Evolutionary conservation across 1,140 invertebrate genomes (phyloP), one percentile per base, ranked within the genome.

Genomic region (Drosophila sp.): DNA sequence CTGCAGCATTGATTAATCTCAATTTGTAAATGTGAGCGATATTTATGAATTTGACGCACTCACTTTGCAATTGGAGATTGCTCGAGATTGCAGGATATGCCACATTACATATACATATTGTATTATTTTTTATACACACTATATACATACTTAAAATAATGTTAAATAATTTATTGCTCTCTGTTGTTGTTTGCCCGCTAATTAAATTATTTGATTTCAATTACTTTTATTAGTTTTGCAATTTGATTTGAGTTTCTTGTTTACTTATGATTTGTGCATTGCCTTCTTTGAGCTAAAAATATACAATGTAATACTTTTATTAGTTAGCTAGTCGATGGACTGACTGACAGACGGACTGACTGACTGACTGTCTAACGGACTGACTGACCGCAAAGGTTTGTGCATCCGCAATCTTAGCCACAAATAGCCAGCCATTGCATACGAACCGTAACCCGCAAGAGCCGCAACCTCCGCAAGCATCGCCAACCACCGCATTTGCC

Each of bases 21-120:
- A 92, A 90, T 91, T 91, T 92, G 91, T 92, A 91, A 92, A 84
- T 90, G 91, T 92, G 91, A 91, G 86, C 86, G 72, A 78, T 74
- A 76, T 66, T 84, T 41, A 67, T 38, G 59, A 45, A 83, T 90
- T 89, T 71, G 64, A 86, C 66, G 71, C 67, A 89, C 89, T 91
- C 91, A 92, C 91, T 90, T 91, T 92, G 81, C 91, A 92, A 89
- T 76, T 91, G 91, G 91, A 91, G 91, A 90, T 91, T 92, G 78
- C 76, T 82, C 78, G 81, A 92, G 77, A 77, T 75, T 90, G 83
- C 75, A 87, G 89, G 80, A 57, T 78, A 65, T 90, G 74, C 90
- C 89, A 82, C 90, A 91, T 87, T 86, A 69, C 72, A 78, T 76
- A 79, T 65, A 53, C 38, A 66, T 36, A 48, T 25, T 40, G 43